Conservation (phyloP, 1,140 invertebrate genomes). For the Polypedilum vanderplanki region DNA sequence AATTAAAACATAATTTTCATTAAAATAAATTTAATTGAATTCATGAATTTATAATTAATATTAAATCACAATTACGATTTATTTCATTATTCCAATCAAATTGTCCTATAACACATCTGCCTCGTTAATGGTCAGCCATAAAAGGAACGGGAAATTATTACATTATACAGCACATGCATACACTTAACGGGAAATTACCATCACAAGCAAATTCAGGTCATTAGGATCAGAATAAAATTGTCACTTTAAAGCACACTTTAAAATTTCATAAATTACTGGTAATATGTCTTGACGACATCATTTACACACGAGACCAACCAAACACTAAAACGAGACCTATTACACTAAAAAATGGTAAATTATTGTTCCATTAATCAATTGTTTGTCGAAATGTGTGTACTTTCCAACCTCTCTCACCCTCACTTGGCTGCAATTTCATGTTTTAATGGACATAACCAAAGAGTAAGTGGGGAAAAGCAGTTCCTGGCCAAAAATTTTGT, state of each 20-base stretch:
- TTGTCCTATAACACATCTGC: background rate
- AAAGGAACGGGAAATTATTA: background rate
- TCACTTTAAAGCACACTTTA: background rate
- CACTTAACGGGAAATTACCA: background rate
- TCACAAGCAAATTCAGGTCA: background rate
- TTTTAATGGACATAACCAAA: background rate
- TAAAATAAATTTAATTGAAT: too few relatives aligned
- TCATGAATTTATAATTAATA: too few relatives aligned
- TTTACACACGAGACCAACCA: background rate
- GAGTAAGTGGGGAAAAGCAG: background rate
- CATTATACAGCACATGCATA: background rate
- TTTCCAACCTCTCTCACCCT: background rate
- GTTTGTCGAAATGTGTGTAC: background rate
- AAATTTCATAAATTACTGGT: background rate
- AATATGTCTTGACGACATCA: slow-evolving; percentile 7
- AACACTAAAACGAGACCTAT: background rate
- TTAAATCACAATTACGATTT: too few relatives aligned
- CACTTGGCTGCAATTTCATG: background rate
- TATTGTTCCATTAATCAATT: slow-evolving; percentile 7
- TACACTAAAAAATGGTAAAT: background rate
- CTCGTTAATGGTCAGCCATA: background rate
- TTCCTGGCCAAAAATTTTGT: too few relatives aligned
- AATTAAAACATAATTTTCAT: too few relatives aligned
- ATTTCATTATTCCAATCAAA: too few relatives aligned
- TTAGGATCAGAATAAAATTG: background rate